Evolutionary conservation across 2,797 vertebrate genomes (phyloP).

Genomic region (Anas acuta): DNA sequence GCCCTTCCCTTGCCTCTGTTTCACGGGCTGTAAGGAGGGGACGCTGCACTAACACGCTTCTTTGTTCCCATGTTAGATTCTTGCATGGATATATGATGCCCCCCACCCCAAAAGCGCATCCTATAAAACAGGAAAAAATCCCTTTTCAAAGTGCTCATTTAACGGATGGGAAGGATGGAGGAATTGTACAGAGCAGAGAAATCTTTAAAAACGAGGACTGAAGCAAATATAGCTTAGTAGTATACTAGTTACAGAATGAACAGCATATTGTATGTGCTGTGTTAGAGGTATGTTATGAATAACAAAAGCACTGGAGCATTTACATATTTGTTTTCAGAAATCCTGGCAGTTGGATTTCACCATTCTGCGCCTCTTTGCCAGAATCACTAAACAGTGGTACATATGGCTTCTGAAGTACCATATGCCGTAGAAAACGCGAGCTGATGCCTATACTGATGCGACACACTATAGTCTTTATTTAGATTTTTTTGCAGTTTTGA

Average conservation of each 20-base stretch:
- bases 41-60: no score
- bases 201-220: conserved; percentile 48
- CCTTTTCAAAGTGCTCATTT: conserved; percentile 30
- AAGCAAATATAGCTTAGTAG: conserved; percentile 75
- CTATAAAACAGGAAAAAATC: conserved; percentile 10
- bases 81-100: neutral
- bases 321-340: conserved; percentile 95
- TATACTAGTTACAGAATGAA: conserved; percentile 80
- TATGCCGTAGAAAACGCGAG: conserved; percentile 98
- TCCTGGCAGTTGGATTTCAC: conserved; percentile 96
- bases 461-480: conserved; percentile 88
- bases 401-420: conserved; percentile 99
- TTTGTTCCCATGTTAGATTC: conserved; percentile 70
- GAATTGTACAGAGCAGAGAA: neutral
- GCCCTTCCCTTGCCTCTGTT: no score
- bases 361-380: conserved; percentile 94
- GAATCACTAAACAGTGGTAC: conserved; percentile 99
- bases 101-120: neutral
- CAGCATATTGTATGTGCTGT: conserved; percentile 87
- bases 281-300: conserved; percentile 87
- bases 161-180: neutral
- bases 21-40: no score
- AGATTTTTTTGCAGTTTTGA: conserved; percentile 84
- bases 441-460: conserved; percentile 93
- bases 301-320: conserved; percentile 89